phyloP scores from a whole-genome alignment of 2,113 vertebrate genomes.

The Tringa solitaria region DNA sequence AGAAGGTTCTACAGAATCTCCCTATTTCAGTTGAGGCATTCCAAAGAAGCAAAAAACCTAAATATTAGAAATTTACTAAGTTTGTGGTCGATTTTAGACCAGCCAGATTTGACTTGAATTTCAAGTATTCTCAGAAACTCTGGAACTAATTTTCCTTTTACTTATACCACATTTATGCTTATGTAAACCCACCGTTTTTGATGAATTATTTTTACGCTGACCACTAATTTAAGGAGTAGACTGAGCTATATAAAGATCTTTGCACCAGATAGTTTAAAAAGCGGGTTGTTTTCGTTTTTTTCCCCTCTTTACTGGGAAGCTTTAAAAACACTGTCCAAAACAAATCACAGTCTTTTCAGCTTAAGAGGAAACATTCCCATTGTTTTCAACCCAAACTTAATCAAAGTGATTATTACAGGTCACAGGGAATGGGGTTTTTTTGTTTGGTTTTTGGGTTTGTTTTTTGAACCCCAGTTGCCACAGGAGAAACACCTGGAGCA shows the following conservation, averaged over 20 bases:
- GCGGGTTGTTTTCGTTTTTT: fast-evolving
- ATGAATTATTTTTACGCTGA: slow-evolving; percentile 20
- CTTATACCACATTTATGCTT: background rate
- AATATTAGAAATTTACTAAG: background rate
- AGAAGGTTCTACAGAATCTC: background rate
- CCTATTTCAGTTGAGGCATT: background rate
- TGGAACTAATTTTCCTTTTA: background rate
- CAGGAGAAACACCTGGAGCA: background rate
- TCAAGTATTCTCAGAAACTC: background rate
- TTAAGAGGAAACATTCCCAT: background rate
- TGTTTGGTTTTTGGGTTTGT: background rate
- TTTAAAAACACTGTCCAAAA: background rate
- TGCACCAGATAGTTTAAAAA: background rate
- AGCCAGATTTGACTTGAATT: background rate
- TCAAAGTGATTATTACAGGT: background rate
- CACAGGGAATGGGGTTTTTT: background rate
- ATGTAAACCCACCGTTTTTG: background rate
- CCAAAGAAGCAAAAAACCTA: background rate
- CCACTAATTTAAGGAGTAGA: slow-evolving; percentile 26
- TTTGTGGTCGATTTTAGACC: background rate
- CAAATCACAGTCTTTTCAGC: background rate
- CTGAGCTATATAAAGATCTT: background rate
- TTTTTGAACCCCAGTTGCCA: fast-evolving
- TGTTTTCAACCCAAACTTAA: background rate
- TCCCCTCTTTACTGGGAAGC: background rate